These are phyloP conservation scores for Tringa solitaria DNA, from an alignment of 2,113 vertebrate species.

Conservation along the genomic window DNA sequence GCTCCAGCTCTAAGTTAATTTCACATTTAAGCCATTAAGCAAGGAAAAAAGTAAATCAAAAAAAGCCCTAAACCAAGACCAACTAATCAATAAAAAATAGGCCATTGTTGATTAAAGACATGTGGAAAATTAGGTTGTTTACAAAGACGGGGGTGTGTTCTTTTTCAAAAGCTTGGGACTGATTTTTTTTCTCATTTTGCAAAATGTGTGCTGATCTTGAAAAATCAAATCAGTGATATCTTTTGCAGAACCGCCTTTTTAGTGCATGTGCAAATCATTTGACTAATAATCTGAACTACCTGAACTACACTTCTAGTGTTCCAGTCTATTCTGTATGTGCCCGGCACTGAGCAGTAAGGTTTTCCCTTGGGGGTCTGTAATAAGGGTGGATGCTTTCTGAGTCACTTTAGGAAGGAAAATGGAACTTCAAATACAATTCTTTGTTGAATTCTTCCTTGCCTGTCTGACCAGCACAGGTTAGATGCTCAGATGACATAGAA, in stretches of 20 bases:
- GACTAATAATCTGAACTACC: neutral
- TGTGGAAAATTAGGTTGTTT: neutral
- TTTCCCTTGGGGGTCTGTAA: neutral
- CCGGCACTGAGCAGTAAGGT: neutral
- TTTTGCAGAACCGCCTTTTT: neutral
- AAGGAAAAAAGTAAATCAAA: neutral
- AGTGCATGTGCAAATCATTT: neutral
- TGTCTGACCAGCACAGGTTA: neutral
- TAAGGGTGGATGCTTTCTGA: neutral
- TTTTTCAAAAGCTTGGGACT: neutral
- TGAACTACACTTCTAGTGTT: neutral
- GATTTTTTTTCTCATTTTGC: neutral
- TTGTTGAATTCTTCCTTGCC: neutral
- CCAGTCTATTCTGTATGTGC: neutral
- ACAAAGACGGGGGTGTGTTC: neutral
- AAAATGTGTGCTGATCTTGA: neutral
- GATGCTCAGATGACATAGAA: neutral
- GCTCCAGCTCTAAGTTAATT: slow-evolving; percentile 16
- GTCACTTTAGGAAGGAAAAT: neutral
- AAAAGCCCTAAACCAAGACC: neutral
- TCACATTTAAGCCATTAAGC: neutral
- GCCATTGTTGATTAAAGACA: neutral
- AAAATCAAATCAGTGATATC: neutral
- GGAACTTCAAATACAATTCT: neutral
- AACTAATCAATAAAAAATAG: neutral